These are phyloP conservation scores for Poecilia picta DNA, from an alignment of 2,797 vertebrate species.

Conservation along the genomic window DNA sequence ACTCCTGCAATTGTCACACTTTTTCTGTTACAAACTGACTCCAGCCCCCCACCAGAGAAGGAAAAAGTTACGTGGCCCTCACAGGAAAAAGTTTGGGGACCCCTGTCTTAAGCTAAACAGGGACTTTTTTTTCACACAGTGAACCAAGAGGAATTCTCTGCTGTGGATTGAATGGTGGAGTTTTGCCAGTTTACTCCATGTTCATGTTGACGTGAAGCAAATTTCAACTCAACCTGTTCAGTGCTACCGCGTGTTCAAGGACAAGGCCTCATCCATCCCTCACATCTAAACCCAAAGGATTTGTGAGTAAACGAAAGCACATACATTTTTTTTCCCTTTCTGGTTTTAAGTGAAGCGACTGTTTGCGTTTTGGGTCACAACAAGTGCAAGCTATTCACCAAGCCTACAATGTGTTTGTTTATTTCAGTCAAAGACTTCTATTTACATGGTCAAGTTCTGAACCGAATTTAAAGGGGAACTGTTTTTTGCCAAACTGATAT, in stretches of 20 bases:
- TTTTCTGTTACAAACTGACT: no score
- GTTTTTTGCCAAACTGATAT: background rate
- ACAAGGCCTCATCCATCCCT: background rate
- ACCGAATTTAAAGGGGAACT: background rate
- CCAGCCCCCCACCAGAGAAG: no score
- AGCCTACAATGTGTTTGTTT: background rate
- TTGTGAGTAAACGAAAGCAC: background rate
- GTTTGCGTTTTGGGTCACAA: background rate
- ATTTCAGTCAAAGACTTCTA: background rate
- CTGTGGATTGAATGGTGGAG: background rate
- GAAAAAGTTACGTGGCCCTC: no score
- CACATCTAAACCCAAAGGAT: no score
- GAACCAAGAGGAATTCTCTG: background rate
- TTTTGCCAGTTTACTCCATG: background rate
- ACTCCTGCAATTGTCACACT: no score
- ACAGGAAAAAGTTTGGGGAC: no score
- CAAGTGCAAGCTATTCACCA: background rate
- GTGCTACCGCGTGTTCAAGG: background rate
- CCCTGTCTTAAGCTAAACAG: no score
- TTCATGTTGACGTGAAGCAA: background rate
- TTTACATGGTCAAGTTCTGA: background rate
- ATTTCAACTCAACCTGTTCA: background rate
- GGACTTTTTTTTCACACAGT: background rate
- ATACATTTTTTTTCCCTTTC: background rate
- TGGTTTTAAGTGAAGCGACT: background rate